Evolutionary conservation across 2,797 vertebrate species (phyloP).

Genomic region (Momotus momota): DNA sequence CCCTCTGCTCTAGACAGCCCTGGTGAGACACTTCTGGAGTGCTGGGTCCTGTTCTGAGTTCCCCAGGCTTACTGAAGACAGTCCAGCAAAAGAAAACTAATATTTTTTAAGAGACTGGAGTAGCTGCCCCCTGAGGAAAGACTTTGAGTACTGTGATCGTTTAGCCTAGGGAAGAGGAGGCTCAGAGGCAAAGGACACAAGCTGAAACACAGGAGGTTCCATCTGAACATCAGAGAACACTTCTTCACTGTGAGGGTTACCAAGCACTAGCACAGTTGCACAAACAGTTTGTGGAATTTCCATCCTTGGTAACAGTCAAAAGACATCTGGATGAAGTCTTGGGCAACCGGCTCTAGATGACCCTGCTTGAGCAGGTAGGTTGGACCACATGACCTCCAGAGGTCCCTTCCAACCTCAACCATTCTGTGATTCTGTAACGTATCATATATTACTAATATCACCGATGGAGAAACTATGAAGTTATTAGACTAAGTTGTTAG

Average conservation of each 20-base stretch:
- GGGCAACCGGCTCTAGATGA: not conserved
- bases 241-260: not conserved
- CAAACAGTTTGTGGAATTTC: not conserved
- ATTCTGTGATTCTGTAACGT: not conserved
- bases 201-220: not conserved
- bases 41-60: not conserved
- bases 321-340: not conserved
- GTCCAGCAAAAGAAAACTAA: not conserved
- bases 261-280: not conserved
- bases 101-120: not conserved
- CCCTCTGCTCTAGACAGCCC: not conserved
- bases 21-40: not conserved
- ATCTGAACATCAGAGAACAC: not conserved
- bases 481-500: not conserved
- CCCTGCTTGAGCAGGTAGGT: not conserved
- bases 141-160: not conserved
- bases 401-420: not conserved
- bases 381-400: not conserved
- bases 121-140: not conserved
- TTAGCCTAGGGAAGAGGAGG: not conserved
- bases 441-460: not conserved
- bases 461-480: not conserved
- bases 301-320: not conserved
- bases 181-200: not conserved
- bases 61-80: not conserved